Evolutionary conservation across 2,113 vertebrate genomes (phyloP), one percentile per base, ranked within the genome.

Genomic region (Gadus chalcogrammus): DNA sequence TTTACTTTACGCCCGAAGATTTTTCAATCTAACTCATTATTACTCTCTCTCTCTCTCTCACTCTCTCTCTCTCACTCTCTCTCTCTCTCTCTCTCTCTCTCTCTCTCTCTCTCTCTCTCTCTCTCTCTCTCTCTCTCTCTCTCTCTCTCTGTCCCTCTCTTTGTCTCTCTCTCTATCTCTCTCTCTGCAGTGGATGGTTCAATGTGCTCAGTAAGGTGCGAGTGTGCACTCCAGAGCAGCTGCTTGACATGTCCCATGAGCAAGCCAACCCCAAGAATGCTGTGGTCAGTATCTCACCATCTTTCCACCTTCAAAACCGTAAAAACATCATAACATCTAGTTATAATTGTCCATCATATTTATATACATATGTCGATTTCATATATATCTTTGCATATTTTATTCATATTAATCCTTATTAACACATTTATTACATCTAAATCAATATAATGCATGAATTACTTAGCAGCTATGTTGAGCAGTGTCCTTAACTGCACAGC

Each of bases 211-310:
- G 93, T 73, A 92, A 94, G 68, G 95, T 96, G 4, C 91, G 94
- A 74, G 93, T 92, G 0, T 95, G 94, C 68, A 94, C 94, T 11
- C 92, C 91, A 0, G 95, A 96, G 84, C 95, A 97, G 87, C 91
- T 96, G 79, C 85, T 94, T 82, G 95, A 96, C 78, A 97, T 97
- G 95, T 94, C 94, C 22, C 94, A 96, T 63, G 95, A 97, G 75
- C 95, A 96, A 84, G 95, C 95, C 81, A 97, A 97, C 79, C 95
- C 95, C 16, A 97, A 97, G 90, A 97, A 97, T 58, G 95, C 95
- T 48, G 95, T 97, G 93, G 95, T 96, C 72, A 92, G 55, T 58
- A 58, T 6, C 15, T 58, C 42, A 48, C 42, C 42, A 48, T 48
- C 42, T 48, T 48, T 48, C 8, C 12, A 48, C 42, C 11, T 7